Evolutionary conservation across 92 coral and sea anemone genomes (phyloP).

Genomic region (Palythoa heliodiscus): DNA sequence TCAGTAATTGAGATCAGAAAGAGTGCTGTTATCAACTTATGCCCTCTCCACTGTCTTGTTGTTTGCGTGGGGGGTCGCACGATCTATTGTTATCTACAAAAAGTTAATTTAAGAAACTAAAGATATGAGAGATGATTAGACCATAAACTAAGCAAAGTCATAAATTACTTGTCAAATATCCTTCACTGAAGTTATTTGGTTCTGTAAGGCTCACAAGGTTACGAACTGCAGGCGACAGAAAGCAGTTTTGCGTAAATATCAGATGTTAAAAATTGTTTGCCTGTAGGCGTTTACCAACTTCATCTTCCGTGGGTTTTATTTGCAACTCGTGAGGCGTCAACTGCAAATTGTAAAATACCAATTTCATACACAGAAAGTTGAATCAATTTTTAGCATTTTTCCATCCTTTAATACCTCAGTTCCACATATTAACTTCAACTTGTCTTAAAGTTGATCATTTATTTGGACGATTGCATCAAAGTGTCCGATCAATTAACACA

Average conservation of each 20-base stretch:
- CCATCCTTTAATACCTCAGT: background rate
- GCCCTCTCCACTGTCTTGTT: background rate
- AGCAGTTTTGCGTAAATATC: background rate
- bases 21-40: background rate
- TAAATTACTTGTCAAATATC: slow-evolving; percentile 22
- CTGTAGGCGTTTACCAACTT: background rate
- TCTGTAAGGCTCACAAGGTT: slow-evolving; percentile 3
- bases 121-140: slow-evolving; percentile 25
- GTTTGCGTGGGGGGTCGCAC: slow-evolving; percentile 2
- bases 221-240: background rate
- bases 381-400: background rate
- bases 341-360: background rate
- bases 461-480: too few relatives aligned
- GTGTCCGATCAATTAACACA: too few relatives aligned
- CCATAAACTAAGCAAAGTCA: background rate
- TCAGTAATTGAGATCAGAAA: background rate
- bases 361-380: background rate
- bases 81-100: background rate
- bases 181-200: background rate
- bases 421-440: background rate
- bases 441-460: background rate
- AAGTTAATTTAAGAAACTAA: slow-evolving; percentile 20
- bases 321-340: background rate
- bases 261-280: background rate
- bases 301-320: background rate